phyloP scores from a whole-genome alignment of 2,113 vertebrate species.

The Nothobranchius furzeri region DNA sequence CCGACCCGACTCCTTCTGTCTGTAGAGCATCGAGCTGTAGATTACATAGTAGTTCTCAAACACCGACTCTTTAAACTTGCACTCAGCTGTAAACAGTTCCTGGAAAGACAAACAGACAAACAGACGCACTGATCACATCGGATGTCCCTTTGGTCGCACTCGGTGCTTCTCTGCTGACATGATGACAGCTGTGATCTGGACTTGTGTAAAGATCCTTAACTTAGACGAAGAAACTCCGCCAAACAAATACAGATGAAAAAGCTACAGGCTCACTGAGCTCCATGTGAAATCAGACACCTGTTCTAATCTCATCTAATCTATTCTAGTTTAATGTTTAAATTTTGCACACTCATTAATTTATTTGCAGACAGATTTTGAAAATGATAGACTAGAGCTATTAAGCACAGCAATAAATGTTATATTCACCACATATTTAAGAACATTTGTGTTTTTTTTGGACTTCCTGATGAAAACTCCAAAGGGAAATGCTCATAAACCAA shows the following conservation, averaged over 20 bases:
- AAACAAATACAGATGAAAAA: background rate
- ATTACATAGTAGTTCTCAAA: slow-evolving; percentile 99
- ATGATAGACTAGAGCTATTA: too few species aligned
- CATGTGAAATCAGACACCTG: background rate
- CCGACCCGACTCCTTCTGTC: slow-evolving; percentile 97
- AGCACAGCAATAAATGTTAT: background rate
- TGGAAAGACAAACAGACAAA: slow-evolving; percentile 53
- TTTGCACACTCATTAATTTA: background rate
- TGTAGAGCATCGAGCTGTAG: slow-evolving; percentile 98
- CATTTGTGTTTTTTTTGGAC: background rate
- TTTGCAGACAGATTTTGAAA: too few species aligned
- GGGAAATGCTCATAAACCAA: background rate
- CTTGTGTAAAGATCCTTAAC: background rate
- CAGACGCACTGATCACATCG: background rate
- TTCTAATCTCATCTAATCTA: background rate
- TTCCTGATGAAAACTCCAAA: background rate
- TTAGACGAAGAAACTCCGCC: background rate
- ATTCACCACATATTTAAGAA: background rate
- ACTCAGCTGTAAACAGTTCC: slow-evolving; percentile 98
- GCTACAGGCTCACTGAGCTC: background rate
- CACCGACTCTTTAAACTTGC: slow-evolving; percentile 99
- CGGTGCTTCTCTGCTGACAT: background rate
- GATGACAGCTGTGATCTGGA: background rate
- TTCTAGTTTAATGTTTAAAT: background rate
- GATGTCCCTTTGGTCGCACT: background rate